phyloP scores from a whole-genome alignment of 2,797 vertebrate species.

The Setipinna tenuifilis region DNA sequence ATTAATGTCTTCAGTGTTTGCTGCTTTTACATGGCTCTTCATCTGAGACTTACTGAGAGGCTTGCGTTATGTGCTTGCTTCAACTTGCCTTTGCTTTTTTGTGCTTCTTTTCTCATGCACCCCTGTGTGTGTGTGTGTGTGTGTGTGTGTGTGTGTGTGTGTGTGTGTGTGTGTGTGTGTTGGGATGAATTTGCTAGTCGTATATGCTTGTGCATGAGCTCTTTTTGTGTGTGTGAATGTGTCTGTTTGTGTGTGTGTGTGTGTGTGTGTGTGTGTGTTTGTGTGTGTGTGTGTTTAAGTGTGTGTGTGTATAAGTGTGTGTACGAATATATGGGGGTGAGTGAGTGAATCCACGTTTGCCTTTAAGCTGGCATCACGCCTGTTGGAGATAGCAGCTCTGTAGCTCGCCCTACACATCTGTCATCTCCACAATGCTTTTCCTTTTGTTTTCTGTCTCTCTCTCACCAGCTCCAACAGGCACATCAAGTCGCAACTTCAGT shows the following conservation, averaged over 20 bases:
- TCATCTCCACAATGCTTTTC: slow-evolving; percentile 57
- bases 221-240: slow-evolving; percentile 38
- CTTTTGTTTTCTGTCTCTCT: slow-evolving; percentile 53
- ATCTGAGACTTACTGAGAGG: not conserved
- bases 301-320: slow-evolving; percentile 47
- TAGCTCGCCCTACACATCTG: slow-evolving; percentile 22
- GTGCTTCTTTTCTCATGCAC: not conserved
- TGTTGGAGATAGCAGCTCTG: slow-evolving; percentile 39
- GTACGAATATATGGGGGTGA: not conserved
- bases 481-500: slow-evolving; percentile 68
- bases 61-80: not conserved
- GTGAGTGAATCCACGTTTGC: slow-evolving; percentile 45
- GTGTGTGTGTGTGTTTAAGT: not conserved
- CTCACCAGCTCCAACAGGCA: slow-evolving; percentile 68
- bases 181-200: no score
- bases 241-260: not conserved
- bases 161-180: slow-evolving; percentile 34
- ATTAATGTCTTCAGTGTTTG: not conserved
- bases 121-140: slow-evolving; percentile 16
- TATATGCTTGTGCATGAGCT: no score
- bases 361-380: slow-evolving; percentile 22
- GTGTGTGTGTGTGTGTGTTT: no score
- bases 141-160: slow-evolving; percentile 11
- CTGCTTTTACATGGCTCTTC: not conserved
- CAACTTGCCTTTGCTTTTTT: slow-evolving; percentile 43